Conservation (phyloP, 2,888 invertebrate genomes). For the Oligia fasciuncula region DNA sequence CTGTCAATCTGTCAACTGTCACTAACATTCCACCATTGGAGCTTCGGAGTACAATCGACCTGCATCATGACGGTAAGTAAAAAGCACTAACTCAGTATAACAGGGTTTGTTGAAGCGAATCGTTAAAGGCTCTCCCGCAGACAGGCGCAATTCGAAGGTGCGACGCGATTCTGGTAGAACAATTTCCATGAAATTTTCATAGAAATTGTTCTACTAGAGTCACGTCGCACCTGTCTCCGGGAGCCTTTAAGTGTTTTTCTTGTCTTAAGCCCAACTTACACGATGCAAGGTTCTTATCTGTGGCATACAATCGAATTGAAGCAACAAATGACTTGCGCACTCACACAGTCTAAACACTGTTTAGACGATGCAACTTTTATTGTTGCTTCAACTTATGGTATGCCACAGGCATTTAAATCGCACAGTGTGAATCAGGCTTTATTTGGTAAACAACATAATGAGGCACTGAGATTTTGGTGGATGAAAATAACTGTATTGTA, state of each 20-base stretch:
- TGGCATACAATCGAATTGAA: no score
- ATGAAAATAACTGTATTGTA: not conserved
- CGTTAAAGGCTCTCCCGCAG: not conserved
- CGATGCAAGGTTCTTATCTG: not conserved
- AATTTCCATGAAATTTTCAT: not conserved
- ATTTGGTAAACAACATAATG: not conserved
- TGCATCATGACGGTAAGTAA: constrained; percentile 62
- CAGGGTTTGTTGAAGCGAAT: constrained; percentile 50
- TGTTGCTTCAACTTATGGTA: not conserved
- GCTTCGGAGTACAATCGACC: constrained; percentile 52
- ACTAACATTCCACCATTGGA: constrained; percentile 71
- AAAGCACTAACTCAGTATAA: constrained; percentile 32
- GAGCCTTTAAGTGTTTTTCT: not conserved
- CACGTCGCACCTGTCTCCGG: not conserved
- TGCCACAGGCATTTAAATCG: not conserved
- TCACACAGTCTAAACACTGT: not conserved
- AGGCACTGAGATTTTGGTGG: not conserved
- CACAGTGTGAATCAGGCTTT: not conserved
- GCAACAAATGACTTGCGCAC: not conserved
- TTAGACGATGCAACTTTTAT: no score
- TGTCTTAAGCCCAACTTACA: not conserved
- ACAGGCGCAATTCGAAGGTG: not conserved
- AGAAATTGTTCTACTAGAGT: not conserved
- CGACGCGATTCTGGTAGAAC: no score
- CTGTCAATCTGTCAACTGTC: constrained; percentile 62